Conservation (phyloP, 1,140 invertebrate genomes). For the Eubasilissa regina region DNA sequence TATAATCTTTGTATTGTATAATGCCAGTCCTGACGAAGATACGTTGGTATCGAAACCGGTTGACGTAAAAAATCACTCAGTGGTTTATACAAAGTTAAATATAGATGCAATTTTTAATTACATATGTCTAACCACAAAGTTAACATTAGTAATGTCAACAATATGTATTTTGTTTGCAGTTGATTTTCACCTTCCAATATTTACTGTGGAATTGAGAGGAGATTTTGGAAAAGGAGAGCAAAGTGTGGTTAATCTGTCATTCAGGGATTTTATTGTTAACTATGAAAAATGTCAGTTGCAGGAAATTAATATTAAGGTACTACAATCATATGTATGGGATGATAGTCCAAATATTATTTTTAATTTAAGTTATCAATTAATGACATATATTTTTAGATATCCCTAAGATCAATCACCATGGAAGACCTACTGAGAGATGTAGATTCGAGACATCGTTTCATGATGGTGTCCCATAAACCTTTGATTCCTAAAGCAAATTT, state of each 20-base stretch:
- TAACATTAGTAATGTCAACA: neutral
- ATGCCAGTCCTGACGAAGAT: no score
- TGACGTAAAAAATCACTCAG: no score
- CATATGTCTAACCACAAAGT: no score
- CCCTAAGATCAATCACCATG: constrained; percentile 87
- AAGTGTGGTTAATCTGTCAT: constrained; percentile 85
- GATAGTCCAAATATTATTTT: neutral
- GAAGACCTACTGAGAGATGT: constrained; percentile 87
- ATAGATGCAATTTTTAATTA: no score
- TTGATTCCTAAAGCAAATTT: constrained; percentile 70
- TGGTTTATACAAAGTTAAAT: no score
- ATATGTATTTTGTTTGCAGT: constrained; percentile 67
- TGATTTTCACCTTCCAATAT: constrained; percentile 80
- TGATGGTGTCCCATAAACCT: constrained; percentile 81
- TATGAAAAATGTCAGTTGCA: constrained; percentile 79
- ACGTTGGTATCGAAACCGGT: no score
- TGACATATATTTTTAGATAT: constrained; percentile 71
- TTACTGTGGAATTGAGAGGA: constrained; percentile 82
- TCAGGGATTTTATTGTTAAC: constrained; percentile 85
- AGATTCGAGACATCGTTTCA: constrained; percentile 84
- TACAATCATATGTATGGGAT: no score
- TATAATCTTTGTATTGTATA: no score
- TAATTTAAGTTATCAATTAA: neutral
- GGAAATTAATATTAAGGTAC: constrained; percentile 80
- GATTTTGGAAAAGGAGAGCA: constrained; percentile 78